Evolutionary conservation across 2,888 invertebrate genomes (phyloP), one percentile per base, ranked within the genome.

Genomic region (Gymnocheta viridis): DNA sequence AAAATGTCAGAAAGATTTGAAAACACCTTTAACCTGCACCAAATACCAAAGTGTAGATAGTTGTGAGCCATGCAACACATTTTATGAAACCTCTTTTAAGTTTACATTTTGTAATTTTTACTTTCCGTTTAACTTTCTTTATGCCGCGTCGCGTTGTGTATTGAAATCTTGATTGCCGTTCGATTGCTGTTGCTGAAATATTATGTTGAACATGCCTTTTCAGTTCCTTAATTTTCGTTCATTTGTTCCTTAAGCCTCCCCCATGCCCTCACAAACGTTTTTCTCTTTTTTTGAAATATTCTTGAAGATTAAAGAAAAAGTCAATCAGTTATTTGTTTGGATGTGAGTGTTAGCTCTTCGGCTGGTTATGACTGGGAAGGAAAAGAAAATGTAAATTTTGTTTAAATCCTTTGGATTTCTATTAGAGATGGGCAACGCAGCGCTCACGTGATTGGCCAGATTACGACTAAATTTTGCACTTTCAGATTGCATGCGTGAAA

Each of bases 251-350:
- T 49, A 79, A 66, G 51, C 10, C 69, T 64, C 27, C 49, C 62
- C 67, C 35, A 9, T 10, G 35, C 60, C 19, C 19, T 6, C 27
- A 38, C 24, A 44, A 44, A 32, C 38, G 24, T 38, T 62, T 62
- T n/a, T 29, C 17, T 0, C n/a, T 32, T 62, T 41, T 44, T 24
- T 29, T 72, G n/a, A n/a, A n/a, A n/a, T n/a, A n/a, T n/a, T 76
- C 51, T 62, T 54, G 7, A 73, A 81, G 84, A 84, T 84, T 81
- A 84, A 84, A 84, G 84, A 84, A 81, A 81, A 84, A 81, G 77
- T 84, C 84, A 84, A 84, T 84, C 81, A 78, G 77, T 73, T 44
- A 27, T 32, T 54, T 47, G 19, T 73, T 78, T 64, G 76, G 12
- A 19, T 62, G 41, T 29, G 51, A 64, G 62, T 76, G 24, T 60